These are phyloP conservation scores for Streblospio benedicti DNA, from an alignment of 1,140 invertebrate genomes.

Conservation along the genomic window DNA sequence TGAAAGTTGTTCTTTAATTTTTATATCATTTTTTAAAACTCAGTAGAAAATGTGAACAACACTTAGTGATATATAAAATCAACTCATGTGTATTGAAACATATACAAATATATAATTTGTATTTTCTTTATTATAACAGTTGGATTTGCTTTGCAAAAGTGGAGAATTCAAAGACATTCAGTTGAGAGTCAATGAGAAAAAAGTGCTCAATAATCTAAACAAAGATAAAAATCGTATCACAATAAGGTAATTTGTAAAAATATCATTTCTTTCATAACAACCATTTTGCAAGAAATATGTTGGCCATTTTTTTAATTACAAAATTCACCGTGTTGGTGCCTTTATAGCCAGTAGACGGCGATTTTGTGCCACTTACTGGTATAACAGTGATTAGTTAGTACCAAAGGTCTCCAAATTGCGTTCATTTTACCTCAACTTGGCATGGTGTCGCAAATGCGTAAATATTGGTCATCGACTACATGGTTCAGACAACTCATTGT, in stretches of 20 bases:
- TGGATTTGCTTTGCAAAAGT: slow-evolving; percentile 50
- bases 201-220: slow-evolving; percentile 56
- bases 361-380: neutral
- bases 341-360: too few relatives aligned
- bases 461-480: too few relatives aligned
- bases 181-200: slow-evolving; percentile 55
- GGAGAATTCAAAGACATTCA: slow-evolving; percentile 57
- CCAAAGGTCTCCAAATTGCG: too few relatives aligned
- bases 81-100: neutral
- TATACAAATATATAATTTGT: neutral
- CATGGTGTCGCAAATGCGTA: too few relatives aligned
- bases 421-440: too few relatives aligned
- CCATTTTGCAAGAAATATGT: too few relatives aligned
- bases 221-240: slow-evolving; percentile 50
- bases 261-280: too few relatives aligned
- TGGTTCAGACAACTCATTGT: too few relatives aligned
- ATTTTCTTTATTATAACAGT: slow-evolving; percentile 12
- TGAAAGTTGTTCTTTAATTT: too few relatives aligned
- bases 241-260: slow-evolving; percentile 43
- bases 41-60: neutral
- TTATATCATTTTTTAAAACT: neutral
- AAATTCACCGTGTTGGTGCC: too few relatives aligned
- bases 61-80: neutral
- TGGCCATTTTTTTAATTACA: too few relatives aligned
- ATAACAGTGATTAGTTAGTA: too few relatives aligned